Evolutionary conservation across 1,140 invertebrate species (phyloP), one percentile per base, ranked within the genome.

Genomic region (Metopolophium dirhodum): DNA sequence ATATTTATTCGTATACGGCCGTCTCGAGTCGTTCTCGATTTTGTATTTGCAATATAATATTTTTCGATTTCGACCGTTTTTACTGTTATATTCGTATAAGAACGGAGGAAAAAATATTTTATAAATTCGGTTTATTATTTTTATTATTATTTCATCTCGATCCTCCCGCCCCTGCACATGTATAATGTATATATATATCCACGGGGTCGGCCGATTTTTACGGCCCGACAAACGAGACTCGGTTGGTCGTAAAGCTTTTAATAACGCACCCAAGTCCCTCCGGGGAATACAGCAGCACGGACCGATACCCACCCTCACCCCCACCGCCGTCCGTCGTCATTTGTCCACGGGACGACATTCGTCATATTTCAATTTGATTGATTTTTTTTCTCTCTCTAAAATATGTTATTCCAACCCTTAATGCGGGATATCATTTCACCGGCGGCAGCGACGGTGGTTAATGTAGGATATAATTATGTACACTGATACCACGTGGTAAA

Each of bases 91-190:
- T 61, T 68, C 41, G 18, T 68, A 90, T 68, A 68, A 68, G 68
- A 68, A 91, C 30, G 37, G 77, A 83, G 41, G 68, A 83, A 82
- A 91, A 82, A 51, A 54, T 93, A 85, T 85, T 85, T 86, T 57
- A 93, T 93, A 93, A 93, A 85, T 93, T 93, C 91, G 91, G 91
- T 93, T 93, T 93, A 93, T 93, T 93, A 93, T 93, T 93, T 93
- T 93, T 86, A 93, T 93, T 93, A 54, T 93, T 51, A 54, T 91
- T 91, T 57, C 82, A 61, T 83, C 49, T 49, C 23, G 49, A n/a
- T 49, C 68, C 47, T 14, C 45, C 89, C 90, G 18, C 57, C 90
- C 26, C 61, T 90, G 18, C 82, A 8, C 22, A 11, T 49, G 26
- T 51, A 45, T 88, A 54, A 51, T 51, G 49, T 54, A 54, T 54